Evolutionary conservation across 37 sponge, comb jelly and placozoan genomes (phyloP).

Genomic region (Cladorhizidae sp.): DNA sequence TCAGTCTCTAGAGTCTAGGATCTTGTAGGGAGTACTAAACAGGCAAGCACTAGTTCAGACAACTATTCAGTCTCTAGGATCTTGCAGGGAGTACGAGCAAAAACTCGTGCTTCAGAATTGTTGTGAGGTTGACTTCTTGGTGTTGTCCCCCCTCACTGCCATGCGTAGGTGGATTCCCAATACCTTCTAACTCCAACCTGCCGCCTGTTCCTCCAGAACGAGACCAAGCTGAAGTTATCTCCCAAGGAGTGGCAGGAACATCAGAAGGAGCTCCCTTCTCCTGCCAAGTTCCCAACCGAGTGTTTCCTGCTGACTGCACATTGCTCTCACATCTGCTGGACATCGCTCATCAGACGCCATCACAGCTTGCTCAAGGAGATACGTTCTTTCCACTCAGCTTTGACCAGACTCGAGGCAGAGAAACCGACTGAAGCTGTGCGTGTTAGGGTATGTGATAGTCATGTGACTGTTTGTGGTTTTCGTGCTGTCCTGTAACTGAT

Average conservation of each 20-base stretch:
- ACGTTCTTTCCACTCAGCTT: constrained; percentile 17
- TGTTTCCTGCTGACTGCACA: constrained; percentile 90
- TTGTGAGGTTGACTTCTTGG: too few species aligned
- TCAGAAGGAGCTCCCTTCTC: constrained; percentile 4
- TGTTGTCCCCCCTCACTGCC: too few species aligned
- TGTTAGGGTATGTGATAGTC: background rate
- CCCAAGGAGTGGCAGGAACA: constrained; percentile 45
- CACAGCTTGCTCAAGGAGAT: constrained; percentile 45
- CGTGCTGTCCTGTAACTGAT: background rate
- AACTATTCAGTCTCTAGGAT: too few species aligned
- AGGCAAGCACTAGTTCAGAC: too few species aligned
- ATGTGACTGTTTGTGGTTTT: background rate
- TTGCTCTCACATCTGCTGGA: constrained; percentile 73
- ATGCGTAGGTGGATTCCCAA: constrained; percentile 53
- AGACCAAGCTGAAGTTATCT: constrained; percentile 46
- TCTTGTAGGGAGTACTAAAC: too few species aligned
- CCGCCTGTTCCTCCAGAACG: constrained; percentile 35
- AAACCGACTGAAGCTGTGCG: background rate
- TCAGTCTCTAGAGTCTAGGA: too few species aligned
- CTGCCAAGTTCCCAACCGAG: constrained; percentile 90
- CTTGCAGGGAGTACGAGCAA: too few species aligned
- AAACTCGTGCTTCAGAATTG: too few species aligned
- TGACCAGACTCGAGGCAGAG: constrained; percentile 8
- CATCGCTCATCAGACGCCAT: constrained; percentile 56
- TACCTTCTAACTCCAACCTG: constrained; percentile 37